phyloP scores from a whole-genome alignment of 2,888 invertebrate genomes.

The Bombylius discolor region DNA sequence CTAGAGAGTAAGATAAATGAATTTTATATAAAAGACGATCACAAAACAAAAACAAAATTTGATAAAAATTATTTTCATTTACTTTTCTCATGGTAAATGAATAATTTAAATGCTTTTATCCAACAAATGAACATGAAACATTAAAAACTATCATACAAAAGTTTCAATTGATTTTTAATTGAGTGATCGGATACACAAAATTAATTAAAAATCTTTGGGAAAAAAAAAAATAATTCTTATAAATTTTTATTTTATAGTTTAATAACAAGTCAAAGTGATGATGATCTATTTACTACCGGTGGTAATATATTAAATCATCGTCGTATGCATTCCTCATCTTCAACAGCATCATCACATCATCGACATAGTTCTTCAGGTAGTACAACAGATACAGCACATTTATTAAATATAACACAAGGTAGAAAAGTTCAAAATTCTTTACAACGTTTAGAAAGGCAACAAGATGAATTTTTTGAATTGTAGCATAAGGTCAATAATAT shows the following conservation, averaged over 20 bases:
- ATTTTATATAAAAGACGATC: background rate
- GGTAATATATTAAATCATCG: constrained; percentile 20
- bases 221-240: too few species aligned
- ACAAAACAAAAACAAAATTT: too few species aligned
- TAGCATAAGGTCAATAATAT: constrained; percentile 44
- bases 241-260: constrained; percentile 17
- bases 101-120: background rate
- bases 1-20: constrained; percentile 57
- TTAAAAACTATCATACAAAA: too few species aligned
- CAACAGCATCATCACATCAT: constrained; percentile 33
- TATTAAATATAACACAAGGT: constrained; percentile 60
- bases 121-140: too few species aligned
- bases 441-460: constrained; percentile 67
- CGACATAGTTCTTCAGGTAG: constrained; percentile 39
- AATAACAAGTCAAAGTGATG: constrained; percentile 31
- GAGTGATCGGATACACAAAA: too few species aligned
- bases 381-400: constrained; percentile 37
- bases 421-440: constrained; percentile 66
- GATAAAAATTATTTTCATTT: too few species aligned
- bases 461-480: constrained; percentile 85
- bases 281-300: constrained; percentile 26
- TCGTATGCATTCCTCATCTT: constrained; percentile 17
- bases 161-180: too few species aligned
- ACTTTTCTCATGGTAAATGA: too few species aligned
- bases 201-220: too few species aligned